Base-by-base conservation (phyloP, 2,797 vertebrate genomes). In the Lutjanus argentimaculatus region DNA sequence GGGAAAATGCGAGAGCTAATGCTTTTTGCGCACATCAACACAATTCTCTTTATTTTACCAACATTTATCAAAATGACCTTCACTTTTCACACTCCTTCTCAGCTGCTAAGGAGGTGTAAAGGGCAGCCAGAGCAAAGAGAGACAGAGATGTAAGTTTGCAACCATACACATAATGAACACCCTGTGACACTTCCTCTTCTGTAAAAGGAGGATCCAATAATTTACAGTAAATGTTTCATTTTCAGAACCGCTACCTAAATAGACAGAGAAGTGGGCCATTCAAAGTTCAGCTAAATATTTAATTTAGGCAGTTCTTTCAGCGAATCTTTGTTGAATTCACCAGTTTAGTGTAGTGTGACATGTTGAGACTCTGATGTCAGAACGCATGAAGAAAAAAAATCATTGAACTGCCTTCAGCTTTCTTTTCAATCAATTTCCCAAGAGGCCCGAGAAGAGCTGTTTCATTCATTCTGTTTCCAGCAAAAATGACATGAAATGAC, bases 221-320 rank as follows among this genome's bases (percentile, higher is more conserved):
- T 67, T 85, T 66, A 81, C 56, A 78, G 52, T 51, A 63, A 69
- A 63, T 12, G 12, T 49, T 75, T 83, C 6, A 62, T 46, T 82
- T 72, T 51, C 53, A 66, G 63, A n/a, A 67, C 21, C 1, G 0
- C 13, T 16, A 53, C 25, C n/a, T 49, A 17, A 82, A 74, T 30
- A 59, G 13, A 30, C 9, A 2, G 4, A 79, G 15, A 76, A 81
- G 36, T 67, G 22, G 13, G 42, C 6, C 40, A 45, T 80, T 75
- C 8, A 65, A 51, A 52, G 40, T 68, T 72, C 46, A 42, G 6
- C 51, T 25, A 64, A 67, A 78, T 13, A 15, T n/a, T 51, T 67
- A 8, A 76, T 55, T 67, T 46, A 51, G 8, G 36, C 56, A 51
- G 15, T 51, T 73, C 14, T 58, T 48, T 63, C 40, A 52, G 22